phyloP scores from a whole-genome alignment of 2,113 vertebrate species.

The Epinephelus moara region DNA sequence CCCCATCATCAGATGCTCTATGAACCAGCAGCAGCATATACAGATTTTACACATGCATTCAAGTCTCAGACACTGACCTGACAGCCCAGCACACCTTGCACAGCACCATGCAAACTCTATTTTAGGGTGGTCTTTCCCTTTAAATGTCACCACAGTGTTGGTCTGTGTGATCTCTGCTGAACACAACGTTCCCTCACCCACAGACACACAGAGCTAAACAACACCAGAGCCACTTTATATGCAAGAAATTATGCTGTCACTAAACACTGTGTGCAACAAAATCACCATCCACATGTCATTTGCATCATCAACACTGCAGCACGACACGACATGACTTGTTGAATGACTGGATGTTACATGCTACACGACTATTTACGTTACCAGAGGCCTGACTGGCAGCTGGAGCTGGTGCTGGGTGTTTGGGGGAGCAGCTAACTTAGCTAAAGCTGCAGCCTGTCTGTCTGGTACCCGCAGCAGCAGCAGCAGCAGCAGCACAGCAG shows the following conservation, averaged over 20 bases:
- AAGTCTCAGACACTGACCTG: background rate
- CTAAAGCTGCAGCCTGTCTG: background rate
- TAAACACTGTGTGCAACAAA: background rate
- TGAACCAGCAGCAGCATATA: too few species aligned
- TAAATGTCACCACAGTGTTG: background rate
- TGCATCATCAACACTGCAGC: background rate
- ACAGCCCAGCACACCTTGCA: background rate
- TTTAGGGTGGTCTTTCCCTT: background rate
- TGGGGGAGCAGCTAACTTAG: background rate
- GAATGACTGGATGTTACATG: background rate
- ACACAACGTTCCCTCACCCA: background rate
- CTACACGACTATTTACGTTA: too few species aligned
- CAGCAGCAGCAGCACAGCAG: conserved; percentile 25
- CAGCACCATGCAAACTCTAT: background rate
- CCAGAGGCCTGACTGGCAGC: background rate
- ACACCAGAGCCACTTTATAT: background rate
- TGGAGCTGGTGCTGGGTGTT: background rate
- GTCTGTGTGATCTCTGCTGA: background rate
- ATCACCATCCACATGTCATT: too few species aligned
- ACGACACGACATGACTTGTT: too few species aligned
- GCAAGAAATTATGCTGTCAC: too few species aligned
- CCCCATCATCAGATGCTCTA: too few species aligned
- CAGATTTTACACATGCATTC: background rate
- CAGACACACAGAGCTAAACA: background rate
- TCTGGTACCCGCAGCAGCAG: conserved; percentile 8